Percentiles rank a stretch among this genome's conserved stretches.
These are phyloP conservation scores for Tenthredo amoena DNA, from an alignment of 2,888 invertebrate genomes.

Conservation along the genomic window DNA sequence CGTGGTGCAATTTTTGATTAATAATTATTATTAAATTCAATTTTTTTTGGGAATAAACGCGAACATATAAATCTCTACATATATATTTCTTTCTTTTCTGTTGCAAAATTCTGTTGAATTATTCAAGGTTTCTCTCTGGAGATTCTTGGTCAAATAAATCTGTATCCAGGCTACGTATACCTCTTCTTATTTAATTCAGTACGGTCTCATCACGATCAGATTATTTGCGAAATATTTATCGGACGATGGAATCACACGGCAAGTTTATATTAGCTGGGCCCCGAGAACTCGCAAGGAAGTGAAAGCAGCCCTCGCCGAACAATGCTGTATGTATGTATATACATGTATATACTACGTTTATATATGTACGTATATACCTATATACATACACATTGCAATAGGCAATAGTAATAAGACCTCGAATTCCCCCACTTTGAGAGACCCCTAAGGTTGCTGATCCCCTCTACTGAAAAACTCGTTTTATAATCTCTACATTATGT, in stretches of 20 bases:
- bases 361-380: neutral
- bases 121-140: neutral
- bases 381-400: neutral
- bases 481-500: slow-evolving; percentile 9
- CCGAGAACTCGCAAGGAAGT: slow-evolving; percentile 65
- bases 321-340: slow-evolving; percentile 58
- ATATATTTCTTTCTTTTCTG: neutral
- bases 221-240: slow-evolving; percentile 18
- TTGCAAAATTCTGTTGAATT: neutral
- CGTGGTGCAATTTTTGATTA: neutral
- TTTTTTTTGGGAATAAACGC: neutral
- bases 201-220: neutral
- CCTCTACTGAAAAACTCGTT: slow-evolving; percentile 25
- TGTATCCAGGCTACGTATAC: neutral
- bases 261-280: slow-evolving; percentile 24
- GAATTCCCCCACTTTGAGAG: slow-evolving; percentile 4
- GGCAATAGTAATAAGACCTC: slow-evolving; percentile 24
- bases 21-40: neutral
- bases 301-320: slow-evolving; percentile 70
- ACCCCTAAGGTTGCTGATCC: slow-evolving; percentile 29
- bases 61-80: neutral
- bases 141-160: neutral
- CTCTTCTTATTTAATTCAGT: neutral
- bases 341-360: too few species aligned
- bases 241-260: neutral